A percentile compares a stretch with the other conserved stretches of the same genome.
Evolutionary conservation across 2,888 invertebrate species (phyloP).

Genomic region (Stenurella melanura): DNA sequence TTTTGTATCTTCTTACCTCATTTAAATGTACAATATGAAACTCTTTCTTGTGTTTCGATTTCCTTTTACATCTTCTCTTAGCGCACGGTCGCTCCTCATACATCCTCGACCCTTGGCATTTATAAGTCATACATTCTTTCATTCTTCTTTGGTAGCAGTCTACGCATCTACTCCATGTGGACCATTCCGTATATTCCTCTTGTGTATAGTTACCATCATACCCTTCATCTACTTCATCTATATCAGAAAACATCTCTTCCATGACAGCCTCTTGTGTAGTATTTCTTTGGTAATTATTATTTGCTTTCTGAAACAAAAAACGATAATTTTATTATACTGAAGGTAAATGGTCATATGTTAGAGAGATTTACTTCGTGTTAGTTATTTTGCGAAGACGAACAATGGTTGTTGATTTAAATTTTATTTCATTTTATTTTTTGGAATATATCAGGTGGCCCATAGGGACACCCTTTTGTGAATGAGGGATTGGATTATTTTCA

Average conservation of each 20-base stretch:
- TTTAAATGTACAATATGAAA: conserved; percentile 66
- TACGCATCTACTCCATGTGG: conserved; percentile 69
- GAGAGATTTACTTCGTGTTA: too few species aligned
- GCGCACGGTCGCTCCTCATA: conserved; percentile 71
- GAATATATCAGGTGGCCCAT: too few species aligned
- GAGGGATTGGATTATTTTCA: too few species aligned
- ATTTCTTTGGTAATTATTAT: conserved; percentile 20
- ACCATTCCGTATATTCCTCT: conserved; percentile 63
- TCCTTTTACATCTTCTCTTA: conserved; percentile 70
- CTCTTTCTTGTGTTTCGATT: conserved; percentile 68
- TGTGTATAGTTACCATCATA: conserved; percentile 18
- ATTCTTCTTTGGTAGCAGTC: conserved; percentile 81
- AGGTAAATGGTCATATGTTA: too few species aligned
- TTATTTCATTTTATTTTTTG: too few species aligned
- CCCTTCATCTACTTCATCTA: background rate
- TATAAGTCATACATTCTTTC: conserved; percentile 79
- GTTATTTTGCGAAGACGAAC: too few species aligned
- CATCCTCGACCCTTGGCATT: conserved; percentile 65
- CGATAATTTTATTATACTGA: too few species aligned
- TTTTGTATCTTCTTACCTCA: conserved; percentile 54
- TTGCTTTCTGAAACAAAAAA: conserved; percentile 32
- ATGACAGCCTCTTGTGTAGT: conserved; percentile 23
- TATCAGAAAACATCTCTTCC: conserved; percentile 28
- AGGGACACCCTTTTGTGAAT: too few species aligned
- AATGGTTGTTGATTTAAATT: too few species aligned